Conservation (phyloP, 2,888 invertebrate species). For the Melanchra persicariae region DNA sequence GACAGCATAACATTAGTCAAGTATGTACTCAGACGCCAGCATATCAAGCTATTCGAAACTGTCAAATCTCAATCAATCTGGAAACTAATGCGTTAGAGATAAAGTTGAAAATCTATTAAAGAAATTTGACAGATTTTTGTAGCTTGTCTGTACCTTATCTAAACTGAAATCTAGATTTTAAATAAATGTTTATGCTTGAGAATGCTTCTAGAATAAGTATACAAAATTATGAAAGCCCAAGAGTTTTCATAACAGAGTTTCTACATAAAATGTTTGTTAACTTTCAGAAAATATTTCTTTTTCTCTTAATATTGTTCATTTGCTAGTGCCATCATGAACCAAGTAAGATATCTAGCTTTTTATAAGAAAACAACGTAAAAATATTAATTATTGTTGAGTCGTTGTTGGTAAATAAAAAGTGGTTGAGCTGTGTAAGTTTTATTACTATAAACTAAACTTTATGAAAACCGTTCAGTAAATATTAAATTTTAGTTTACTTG, state of each 20-base stretch:
- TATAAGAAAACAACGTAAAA: not conserved
- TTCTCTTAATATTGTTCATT: slow-evolving; percentile 21
- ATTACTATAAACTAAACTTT: not conserved
- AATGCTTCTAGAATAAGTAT: not conserved
- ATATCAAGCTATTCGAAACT: too few species aligned
- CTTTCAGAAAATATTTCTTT: slow-evolving; percentile 20
- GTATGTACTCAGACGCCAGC: too few species aligned
- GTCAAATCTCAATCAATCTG: too few species aligned
- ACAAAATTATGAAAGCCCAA: slow-evolving; percentile 18
- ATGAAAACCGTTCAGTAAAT: too few species aligned
- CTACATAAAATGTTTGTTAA: slow-evolving; percentile 20
- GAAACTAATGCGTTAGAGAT: too few species aligned
- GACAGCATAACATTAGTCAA: too few species aligned
- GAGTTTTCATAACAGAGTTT: slow-evolving; percentile 26
- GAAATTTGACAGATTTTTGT: too few species aligned
- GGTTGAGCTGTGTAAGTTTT: too few species aligned
- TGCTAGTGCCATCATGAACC: not conserved
- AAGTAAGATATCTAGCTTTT: slow-evolving; percentile 8
- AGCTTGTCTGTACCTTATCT: not conserved
- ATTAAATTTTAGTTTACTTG: not conserved
- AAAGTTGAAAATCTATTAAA: too few species aligned
- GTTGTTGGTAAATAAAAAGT: slow-evolving; percentile 5
- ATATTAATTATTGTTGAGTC: not conserved
- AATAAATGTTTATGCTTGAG: not conserved
- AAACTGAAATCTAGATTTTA: not conserved